Base-by-base conservation (phyloP, 2,797 vertebrate species). In the Myripristis jacobus region DNA sequence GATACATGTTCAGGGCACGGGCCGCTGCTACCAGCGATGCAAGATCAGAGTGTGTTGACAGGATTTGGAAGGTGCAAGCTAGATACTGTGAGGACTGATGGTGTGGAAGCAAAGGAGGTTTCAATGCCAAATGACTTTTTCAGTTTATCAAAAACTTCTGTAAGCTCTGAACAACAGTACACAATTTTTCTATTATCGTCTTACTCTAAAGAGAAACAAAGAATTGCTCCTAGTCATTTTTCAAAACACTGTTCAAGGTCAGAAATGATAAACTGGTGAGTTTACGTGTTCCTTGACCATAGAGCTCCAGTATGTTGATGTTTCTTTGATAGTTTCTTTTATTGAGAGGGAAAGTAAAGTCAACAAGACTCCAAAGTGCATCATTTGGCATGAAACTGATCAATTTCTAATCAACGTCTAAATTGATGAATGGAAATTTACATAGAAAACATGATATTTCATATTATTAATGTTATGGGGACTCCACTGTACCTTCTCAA, bases 401-500 rank as follows among this genome's bases (percentile, higher is more conserved):
- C 11, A n/a, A n/a, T n/a, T n/a, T n/a, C n/a, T n/a, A n/a, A n/a
- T n/a, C n/a, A n/a, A n/a, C n/a, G n/a, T n/a, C n/a, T n/a, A n/a
- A n/a, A n/a, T 51, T 24, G 15, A 10, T 22, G 6, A 5, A 6
- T 31, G 25, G 18, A 15, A 18, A 25, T 11, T 27, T 52, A 4
- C 1, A 19, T 25, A 29, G 52, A 18, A 54, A 54, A 56, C 38
- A 21, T 56, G 47, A 50, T 11, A 50, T 11, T 19, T 21, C 48
- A 50, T 24, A 9, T 7, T 50, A 21, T 22, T 62, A 48, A 48
- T 44, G 29, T 47, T 19, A 27, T 6, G 11, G 19, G 60, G 22
- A 15, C 1, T 29, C 38, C 59, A 47, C 51, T 92, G 92, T 86
- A 99, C 98, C 98, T 99, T 99, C 94, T 99, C 98, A 52, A 99